Evolutionary conservation across 2,888 invertebrate genomes (phyloP).

Genomic region (Leptopterna dolabrata): DNA sequence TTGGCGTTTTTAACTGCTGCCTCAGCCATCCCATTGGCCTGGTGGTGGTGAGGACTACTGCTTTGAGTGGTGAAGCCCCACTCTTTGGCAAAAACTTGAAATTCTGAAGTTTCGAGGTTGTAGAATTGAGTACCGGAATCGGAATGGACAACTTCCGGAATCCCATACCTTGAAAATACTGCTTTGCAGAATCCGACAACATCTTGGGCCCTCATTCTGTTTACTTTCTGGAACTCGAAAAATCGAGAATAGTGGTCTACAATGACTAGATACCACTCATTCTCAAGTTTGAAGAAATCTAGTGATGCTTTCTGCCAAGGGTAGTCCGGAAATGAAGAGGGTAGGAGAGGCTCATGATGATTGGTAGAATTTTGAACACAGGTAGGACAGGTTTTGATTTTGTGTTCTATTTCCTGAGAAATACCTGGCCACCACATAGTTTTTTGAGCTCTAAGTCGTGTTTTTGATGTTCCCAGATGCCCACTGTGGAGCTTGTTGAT

Average conservation of each 20-base stretch:
- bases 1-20: slow-evolving; percentile 34
- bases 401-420: slow-evolving; percentile 32
- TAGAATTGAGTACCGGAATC: slow-evolving; percentile 24
- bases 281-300: slow-evolving; percentile 18
- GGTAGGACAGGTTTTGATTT: slow-evolving; percentile 17
- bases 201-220: slow-evolving; percentile 31
- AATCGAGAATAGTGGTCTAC: slow-evolving; percentile 40
- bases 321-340: slow-evolving; percentile 32
- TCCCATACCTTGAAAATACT: slow-evolving; percentile 6
- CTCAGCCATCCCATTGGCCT: slow-evolving; percentile 39
- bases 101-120: slow-evolving; percentile 12
- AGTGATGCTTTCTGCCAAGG: slow-evolving; percentile 45
- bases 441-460: not conserved
- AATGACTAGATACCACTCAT: slow-evolving; percentile 27
- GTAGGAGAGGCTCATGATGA: slow-evolving; percentile 41
- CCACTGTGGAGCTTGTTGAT: slow-evolving; percentile 34
- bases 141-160: not conserved
- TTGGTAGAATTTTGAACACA: slow-evolving; percentile 44
- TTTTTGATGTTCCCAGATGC: slow-evolving; percentile 39
- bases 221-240: slow-evolving; percentile 31
- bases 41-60: slow-evolving; percentile 24
- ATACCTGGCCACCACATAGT: slow-evolving; percentile 54
- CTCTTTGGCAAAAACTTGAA: slow-evolving; percentile 12
- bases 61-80: slow-evolving; percentile 8
- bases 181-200: not conserved